Conservation (phyloP, 2,797 vertebrate genomes). For the Tokudaia muenninki region DNA sequence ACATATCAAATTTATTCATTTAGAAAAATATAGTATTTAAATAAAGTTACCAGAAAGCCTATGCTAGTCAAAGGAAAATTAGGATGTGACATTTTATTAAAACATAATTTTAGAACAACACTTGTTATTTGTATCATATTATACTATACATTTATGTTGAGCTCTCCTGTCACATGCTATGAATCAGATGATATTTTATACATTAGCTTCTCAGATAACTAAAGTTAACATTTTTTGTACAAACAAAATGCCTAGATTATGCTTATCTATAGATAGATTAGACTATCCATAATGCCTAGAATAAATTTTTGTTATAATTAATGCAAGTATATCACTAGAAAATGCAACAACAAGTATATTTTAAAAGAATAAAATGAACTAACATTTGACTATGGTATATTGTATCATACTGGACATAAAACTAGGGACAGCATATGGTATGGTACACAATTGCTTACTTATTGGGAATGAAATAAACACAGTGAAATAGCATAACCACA, state of each 20-base stretch:
- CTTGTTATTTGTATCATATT: no score
- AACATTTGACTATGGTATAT: no score
- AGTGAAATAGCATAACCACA: background rate
- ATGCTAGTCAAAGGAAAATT: background rate
- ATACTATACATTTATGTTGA: background rate
- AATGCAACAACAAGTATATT: background rate
- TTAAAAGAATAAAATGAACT: background rate
- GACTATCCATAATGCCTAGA: background rate
- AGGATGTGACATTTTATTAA: background rate
- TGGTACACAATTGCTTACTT: background rate
- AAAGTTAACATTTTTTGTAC: background rate
- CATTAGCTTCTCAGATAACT: background rate
- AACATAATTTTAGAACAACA: background rate
- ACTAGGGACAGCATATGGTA: no score
- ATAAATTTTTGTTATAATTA: background rate
- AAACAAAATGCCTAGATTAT: background rate
- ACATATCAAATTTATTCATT: background rate
- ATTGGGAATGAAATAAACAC: background rate
- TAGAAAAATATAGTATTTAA: background rate
- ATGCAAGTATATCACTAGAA: background rate
- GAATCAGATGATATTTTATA: background rate
- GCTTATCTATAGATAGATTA: background rate
- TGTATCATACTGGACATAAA: background rate
- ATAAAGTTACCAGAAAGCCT: slow-evolving; percentile 10
- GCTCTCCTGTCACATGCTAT: background rate